Evolutionary conservation across 2,113 vertebrate species (phyloP).

Genomic region (Micromys minutus): DNA sequence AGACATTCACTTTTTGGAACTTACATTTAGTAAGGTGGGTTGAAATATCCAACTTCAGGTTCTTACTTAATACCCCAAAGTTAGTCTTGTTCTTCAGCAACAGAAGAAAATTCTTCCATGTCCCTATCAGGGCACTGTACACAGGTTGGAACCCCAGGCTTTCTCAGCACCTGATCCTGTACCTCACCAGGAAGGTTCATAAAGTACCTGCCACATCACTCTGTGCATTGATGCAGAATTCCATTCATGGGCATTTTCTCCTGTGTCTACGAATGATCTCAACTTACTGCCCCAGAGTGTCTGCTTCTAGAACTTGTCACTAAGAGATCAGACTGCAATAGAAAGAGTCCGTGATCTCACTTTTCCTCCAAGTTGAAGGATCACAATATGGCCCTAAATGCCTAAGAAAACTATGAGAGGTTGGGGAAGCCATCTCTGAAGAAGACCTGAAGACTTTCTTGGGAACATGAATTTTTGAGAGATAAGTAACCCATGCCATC

Average conservation of each 20-base stretch:
- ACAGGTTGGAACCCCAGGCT: background rate
- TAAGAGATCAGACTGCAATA: background rate
- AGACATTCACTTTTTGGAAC: background rate
- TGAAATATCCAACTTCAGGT: background rate
- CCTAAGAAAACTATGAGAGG: background rate
- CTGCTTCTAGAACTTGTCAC: background rate
- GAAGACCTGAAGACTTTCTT: background rate
- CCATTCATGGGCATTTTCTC: conserved; percentile 1
- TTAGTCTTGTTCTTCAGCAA: background rate
- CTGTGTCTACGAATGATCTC: background rate
- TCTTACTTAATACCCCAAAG: background rate
- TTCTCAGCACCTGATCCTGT: background rate
- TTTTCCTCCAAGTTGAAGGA: background rate
- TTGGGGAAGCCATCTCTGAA: background rate
- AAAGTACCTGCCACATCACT: background rate
- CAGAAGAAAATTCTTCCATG: background rate
- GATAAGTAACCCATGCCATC: background rate
- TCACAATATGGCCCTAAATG: background rate
- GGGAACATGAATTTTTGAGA: background rate
- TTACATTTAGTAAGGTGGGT: background rate
- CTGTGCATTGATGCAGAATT: background rate
- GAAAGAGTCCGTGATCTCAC: background rate
- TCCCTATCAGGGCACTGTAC: background rate
- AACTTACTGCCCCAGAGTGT: background rate
- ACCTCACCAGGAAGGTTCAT: background rate